phyloP scores from a whole-genome alignment of 2,888 invertebrate genomes.

The Eupsilia transversa region DNA sequence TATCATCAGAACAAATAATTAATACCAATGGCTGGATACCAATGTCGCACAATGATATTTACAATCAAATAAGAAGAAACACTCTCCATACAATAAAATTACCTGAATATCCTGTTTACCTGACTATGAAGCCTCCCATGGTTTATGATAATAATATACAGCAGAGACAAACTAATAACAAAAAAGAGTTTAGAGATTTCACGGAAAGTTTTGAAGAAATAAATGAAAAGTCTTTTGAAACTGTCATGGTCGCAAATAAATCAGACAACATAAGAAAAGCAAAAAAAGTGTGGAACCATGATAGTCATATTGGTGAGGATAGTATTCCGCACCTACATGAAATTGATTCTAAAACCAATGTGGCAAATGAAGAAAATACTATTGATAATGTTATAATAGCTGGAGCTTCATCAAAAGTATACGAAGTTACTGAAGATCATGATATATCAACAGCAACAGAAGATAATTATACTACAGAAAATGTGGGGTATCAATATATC shows the following conservation, averaged over 20 bases:
- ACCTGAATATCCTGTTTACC: constrained; percentile 27
- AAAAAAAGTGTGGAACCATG: constrained; percentile 33
- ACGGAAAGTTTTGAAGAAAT: neutral
- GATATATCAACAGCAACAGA: constrained; percentile 38
- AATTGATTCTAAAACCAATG: neutral
- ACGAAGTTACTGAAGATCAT: constrained; percentile 75
- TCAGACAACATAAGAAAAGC: constrained; percentile 31
- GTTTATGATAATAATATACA: constrained; percentile 11
- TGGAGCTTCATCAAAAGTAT: constrained; percentile 49
- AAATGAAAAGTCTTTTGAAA: neutral
- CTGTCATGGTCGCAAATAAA: neutral
- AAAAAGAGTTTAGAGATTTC: constrained; percentile 8
- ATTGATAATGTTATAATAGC: neutral
- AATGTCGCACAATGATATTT: constrained; percentile 60
- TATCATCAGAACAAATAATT: constrained; percentile 35
- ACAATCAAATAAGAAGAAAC: constrained; percentile 53
- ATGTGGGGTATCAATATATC: constrained; percentile 62
- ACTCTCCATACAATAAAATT: neutral
- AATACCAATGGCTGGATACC: constrained; percentile 69
- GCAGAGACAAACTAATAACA: constrained; percentile 1
- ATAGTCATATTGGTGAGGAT: neutral
- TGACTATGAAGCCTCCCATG: neutral
- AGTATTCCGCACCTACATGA: neutral
- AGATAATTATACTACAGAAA: constrained; percentile 35
- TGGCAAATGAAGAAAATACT: neutral